phyloP scores from a whole-genome alignment of 2,888 invertebrate genomes.

The Drosophila tripunctata region DNA sequence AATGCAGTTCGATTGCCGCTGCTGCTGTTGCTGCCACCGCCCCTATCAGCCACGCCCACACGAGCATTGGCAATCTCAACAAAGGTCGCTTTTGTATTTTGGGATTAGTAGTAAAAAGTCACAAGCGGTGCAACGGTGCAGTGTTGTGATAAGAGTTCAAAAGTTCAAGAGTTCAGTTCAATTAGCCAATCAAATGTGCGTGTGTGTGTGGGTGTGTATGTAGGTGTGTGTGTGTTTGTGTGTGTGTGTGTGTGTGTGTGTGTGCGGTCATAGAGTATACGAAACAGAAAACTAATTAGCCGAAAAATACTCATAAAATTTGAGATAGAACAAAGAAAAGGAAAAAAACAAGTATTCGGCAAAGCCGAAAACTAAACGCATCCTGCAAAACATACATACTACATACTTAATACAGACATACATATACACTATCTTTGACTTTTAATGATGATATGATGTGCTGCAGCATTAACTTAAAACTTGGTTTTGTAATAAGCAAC shows the following conservation, averaged over 20 bases:
- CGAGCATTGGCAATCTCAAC: slow-evolving; percentile 35
- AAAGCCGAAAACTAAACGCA: slow-evolving; percentile 33
- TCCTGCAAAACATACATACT: slow-evolving; percentile 27
- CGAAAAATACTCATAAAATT: slow-evolving; percentile 23
- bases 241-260: slow-evolving; percentile 14
- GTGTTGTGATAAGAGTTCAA: not conserved
- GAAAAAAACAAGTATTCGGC: slow-evolving; percentile 21
- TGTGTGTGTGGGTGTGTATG: not conserved
- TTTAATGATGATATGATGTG: too few relatives aligned
- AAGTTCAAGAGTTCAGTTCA: slow-evolving; percentile 11
- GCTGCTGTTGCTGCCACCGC: slow-evolving; percentile 8
- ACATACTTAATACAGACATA: not conserved
- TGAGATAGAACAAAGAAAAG: slow-evolving; percentile 22
- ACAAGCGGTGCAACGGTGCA: slow-evolving; percentile 3
- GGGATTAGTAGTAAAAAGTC: slow-evolving; percentile 14
- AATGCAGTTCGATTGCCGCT: slow-evolving; percentile 55
- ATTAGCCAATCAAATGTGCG: slow-evolving; percentile 8
- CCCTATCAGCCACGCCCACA: not conserved
- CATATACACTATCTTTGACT: not conserved
- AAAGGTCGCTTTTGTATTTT: slow-evolving; percentile 22
- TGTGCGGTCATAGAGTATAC: slow-evolving; percentile 44
- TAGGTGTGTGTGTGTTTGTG: slow-evolving; percentile 9
- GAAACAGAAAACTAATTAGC: slow-evolving; percentile 71
- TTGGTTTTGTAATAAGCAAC: too few relatives aligned
- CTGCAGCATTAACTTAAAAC: too few relatives aligned